These are phyloP conservation scores for Carabus problematicus DNA, from an alignment of 2,888 invertebrate species.

Conservation along the genomic window DNA sequence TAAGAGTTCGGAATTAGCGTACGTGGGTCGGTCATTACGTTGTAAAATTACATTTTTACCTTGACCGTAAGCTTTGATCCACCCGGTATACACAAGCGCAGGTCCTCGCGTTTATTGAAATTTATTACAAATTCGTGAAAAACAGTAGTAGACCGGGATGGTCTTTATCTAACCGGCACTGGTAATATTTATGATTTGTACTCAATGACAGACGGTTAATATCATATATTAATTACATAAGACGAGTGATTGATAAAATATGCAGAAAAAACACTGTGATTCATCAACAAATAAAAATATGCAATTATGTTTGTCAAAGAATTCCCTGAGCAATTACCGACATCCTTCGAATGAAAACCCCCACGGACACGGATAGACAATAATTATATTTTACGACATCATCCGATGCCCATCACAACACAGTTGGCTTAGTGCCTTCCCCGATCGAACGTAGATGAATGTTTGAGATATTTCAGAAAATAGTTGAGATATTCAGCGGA, in stretches of 20 bases:
- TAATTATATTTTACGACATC: constrained; percentile 34
- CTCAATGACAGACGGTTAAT: too few species aligned
- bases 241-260: not conserved
- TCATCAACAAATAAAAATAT: constrained; percentile 25
- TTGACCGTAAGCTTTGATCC: constrained; percentile 22
- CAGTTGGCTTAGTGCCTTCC: constrained; percentile 13
- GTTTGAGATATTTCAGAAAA: constrained; percentile 28
- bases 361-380: constrained; percentile 23
- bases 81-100: not conserved
- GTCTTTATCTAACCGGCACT: too few species aligned
- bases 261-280: constrained; percentile 23
- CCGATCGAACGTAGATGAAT: constrained; percentile 14
- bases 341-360: constrained; percentile 25
- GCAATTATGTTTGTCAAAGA: constrained; percentile 20
- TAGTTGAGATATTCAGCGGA: constrained; percentile 15
- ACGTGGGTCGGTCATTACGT: constrained; percentile 21
- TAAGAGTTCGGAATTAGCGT: constrained; percentile 4
- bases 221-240: too few species aligned
- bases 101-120: not conserved
- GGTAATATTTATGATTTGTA: too few species aligned
- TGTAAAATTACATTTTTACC: constrained; percentile 31
- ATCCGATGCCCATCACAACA: constrained; percentile 4
- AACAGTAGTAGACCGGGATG: constrained; percentile 19
- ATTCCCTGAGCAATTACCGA: constrained; percentile 29
- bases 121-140: constrained; percentile 23